These are phyloP conservation scores for Pseudomugil gertrudae DNA, from an alignment of 2,797 vertebrate genomes.

Conservation along the genomic window DNA sequence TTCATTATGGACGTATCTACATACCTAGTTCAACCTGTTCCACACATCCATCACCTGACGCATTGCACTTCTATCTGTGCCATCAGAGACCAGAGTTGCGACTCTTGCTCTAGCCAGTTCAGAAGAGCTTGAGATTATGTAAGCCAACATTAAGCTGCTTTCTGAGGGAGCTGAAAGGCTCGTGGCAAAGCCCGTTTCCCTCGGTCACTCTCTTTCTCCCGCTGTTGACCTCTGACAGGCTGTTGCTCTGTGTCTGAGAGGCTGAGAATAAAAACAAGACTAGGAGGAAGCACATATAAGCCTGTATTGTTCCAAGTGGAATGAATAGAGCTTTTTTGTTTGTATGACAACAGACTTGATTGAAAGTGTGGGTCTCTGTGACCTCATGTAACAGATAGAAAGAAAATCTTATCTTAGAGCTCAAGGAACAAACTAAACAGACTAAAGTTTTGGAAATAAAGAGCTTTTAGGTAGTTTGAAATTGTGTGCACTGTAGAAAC, in stretches of 20 bases:
- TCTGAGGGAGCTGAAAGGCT: constrained; percentile 54
- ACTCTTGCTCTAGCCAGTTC: constrained; percentile 51
- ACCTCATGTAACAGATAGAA: neutral
- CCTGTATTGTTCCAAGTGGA: constrained; percentile 8
- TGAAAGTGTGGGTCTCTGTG: constrained; percentile 2
- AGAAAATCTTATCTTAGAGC: constrained; percentile 2
- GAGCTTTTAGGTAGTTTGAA: neutral
- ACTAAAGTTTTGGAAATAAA: neutral
- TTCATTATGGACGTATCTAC: neutral
- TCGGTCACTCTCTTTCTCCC: constrained; percentile 24
- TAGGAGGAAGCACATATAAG: neutral
- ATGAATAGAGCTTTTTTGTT: constrained; percentile 25
- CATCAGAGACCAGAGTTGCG: constrained; percentile 30
- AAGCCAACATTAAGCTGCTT: constrained; percentile 77
- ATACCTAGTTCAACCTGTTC: constrained; percentile 7
- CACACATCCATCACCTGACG: neutral
- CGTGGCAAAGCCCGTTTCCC: constrained; percentile 48
- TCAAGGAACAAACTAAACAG: neutral
- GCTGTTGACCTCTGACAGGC: constrained; percentile 22
- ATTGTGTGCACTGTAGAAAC: neutral
- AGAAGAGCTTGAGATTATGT: constrained; percentile 62
- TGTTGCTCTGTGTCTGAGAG: constrained; percentile 26
- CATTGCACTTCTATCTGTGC: neutral
- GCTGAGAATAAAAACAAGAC: constrained; percentile 5
- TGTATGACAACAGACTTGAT: neutral